A percentile compares a stretch with the other conserved stretches of the same genome.
phyloP scores from a whole-genome alignment of 2,797 vertebrate species.

The Alfaro cultratus region DNA sequence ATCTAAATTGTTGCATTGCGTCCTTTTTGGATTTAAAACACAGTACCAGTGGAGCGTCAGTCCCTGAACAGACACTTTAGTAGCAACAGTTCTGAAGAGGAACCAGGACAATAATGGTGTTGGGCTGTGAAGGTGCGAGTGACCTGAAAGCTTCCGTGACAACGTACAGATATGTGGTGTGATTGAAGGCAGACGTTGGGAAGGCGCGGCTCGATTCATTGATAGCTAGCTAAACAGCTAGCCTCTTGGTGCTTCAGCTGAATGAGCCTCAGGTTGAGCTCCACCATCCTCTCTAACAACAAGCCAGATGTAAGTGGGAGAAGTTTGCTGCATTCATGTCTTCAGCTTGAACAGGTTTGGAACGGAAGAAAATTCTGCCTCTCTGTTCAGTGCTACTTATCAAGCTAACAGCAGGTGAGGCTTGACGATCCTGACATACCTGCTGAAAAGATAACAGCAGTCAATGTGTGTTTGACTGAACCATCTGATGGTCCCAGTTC shows the following conservation, averaged over 20 bases:
- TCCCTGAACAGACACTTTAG: constrained; percentile 28
- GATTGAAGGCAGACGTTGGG: constrained; percentile 35
- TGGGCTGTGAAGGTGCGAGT: constrained; percentile 28
- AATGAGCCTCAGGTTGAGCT: constrained; percentile 12
- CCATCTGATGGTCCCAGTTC: background rate
- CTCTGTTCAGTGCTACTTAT: constrained; percentile 28
- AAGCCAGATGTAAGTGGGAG: constrained; percentile 56
- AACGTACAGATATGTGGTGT: constrained; percentile 45
- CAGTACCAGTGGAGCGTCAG: constrained; percentile 7
- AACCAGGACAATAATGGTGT: constrained; percentile 24
- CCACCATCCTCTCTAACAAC: background rate
- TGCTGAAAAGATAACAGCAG: background rate
- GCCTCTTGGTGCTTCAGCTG: constrained; percentile 12
- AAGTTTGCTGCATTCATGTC: background rate
- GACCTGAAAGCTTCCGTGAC: background rate
- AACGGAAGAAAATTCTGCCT: background rate
- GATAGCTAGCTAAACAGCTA: constrained; percentile 37
- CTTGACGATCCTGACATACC: background rate
- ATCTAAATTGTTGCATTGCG: background rate
- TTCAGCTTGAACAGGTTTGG: background rate
- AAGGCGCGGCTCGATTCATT: constrained; percentile 42
- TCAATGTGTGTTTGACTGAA: background rate
- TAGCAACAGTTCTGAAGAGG: background rate
- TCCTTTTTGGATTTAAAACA: background rate
- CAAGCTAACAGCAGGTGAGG: constrained; percentile 28